Percentiles rank a stretch among this genome's conserved stretches.
Conservation (phyloP, 2,797 vertebrate species). For the Centropyge bicolor region DNA sequence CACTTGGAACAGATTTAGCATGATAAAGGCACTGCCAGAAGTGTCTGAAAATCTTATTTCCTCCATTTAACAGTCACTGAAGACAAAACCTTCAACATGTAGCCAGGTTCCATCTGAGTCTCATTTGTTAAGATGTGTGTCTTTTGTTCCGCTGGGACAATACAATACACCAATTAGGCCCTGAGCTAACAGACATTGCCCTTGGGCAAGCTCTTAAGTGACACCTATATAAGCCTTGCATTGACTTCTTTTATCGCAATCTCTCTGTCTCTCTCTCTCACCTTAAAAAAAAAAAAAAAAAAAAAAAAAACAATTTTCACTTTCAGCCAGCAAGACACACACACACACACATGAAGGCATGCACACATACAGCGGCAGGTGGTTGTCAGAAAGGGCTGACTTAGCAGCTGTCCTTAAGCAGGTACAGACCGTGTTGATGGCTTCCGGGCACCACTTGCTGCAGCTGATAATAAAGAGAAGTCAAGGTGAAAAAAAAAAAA, state of each 20-base stretch:
- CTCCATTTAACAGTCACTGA: not conserved
- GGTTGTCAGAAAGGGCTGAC: constrained; percentile 12
- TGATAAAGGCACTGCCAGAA: constrained; percentile 20
- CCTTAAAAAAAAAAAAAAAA: not conserved
- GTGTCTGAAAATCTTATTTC: constrained; percentile 32
- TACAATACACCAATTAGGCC: constrained; percentile 54
- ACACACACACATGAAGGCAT: not conserved
- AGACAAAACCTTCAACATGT: constrained; percentile 25
- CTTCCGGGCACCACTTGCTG: constrained; percentile 23
- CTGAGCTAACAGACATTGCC: constrained; percentile 38
- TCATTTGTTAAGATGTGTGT: constrained; percentile 11
- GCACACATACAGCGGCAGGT: not conserved
- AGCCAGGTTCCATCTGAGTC: constrained; percentile 24
- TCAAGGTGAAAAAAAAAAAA: not conserved
- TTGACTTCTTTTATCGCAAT: constrained; percentile 38
- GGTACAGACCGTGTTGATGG: not conserved
- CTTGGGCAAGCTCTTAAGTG: constrained; percentile 39
- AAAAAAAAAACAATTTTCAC: too few relatives aligned
- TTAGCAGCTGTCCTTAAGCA: constrained; percentile 25
- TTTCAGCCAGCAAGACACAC: not conserved
- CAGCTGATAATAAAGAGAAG: constrained; percentile 5
- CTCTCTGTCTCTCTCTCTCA: not conserved
- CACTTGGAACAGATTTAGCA: constrained; percentile 5
- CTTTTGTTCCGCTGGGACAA: constrained; percentile 43
- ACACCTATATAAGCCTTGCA: constrained; percentile 22